phyloP scores from a whole-genome alignment of 2,888 invertebrate species.

The Cyaniris semiargus region DNA sequence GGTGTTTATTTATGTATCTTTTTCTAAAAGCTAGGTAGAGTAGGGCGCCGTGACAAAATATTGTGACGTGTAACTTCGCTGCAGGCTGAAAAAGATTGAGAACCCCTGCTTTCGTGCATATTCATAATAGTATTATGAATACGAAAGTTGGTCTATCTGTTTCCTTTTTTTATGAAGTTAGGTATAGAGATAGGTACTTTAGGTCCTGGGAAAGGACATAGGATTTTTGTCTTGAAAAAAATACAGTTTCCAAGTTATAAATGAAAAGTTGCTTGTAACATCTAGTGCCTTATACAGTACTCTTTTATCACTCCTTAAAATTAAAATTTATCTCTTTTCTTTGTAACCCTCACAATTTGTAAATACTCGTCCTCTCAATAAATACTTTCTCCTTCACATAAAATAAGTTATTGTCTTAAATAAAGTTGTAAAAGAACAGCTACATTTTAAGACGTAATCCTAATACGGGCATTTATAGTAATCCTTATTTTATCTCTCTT shows the following conservation, averaged over 20 bases:
- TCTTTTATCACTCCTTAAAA: neutral
- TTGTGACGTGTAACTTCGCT: too few species aligned
- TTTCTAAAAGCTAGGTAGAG: too few species aligned
- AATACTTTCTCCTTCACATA: constrained; percentile 35
- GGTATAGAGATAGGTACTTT: neutral
- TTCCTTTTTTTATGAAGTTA: neutral
- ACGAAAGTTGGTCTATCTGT: neutral
- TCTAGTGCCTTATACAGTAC: too few species aligned
- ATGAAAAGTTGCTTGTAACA: neutral
- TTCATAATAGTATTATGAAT: neutral
- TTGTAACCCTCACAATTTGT: neutral
- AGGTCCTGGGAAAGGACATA: neutral
- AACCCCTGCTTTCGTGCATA: neutral
- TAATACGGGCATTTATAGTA: constrained; percentile 14
- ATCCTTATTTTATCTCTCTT: constrained; percentile 35
- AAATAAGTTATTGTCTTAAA: constrained; percentile 18
- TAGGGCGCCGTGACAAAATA: too few species aligned
- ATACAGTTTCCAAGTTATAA: neutral
- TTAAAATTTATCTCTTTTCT: neutral
- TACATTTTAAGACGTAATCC: constrained; percentile 1
- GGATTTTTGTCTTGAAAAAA: neutral
- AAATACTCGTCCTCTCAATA: constrained; percentile 20
- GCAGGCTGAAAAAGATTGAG: too few species aligned
- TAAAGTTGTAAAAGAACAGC: constrained; percentile 24
- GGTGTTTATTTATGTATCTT: too few species aligned